Percentiles rank a stretch among this genome's conserved stretches.
phyloP scores from a whole-genome alignment of 1,140 invertebrate species.

The Caenorhabditis briggsae region DNA sequence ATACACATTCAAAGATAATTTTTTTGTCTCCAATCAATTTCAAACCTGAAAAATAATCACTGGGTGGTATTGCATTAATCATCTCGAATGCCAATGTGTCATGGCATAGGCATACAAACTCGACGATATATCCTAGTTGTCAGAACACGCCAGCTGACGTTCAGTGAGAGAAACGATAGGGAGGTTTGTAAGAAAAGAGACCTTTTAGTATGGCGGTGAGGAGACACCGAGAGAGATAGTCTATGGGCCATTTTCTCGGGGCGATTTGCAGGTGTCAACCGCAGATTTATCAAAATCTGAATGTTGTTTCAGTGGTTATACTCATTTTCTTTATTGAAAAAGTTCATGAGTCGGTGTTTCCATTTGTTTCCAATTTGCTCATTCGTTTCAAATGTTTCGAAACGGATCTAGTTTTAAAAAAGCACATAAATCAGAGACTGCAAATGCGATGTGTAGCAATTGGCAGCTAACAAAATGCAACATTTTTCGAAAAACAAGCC shows the following conservation, averaged over 20 bases:
- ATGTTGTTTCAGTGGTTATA: conserved; percentile 22
- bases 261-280: conserved; percentile 52
- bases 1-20: not conserved
- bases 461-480: conserved; percentile 21
- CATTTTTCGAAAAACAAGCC: conserved; percentile 36
- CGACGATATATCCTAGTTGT: conserved; percentile 53
- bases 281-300: conserved; percentile 54
- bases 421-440: conserved; percentile 46
- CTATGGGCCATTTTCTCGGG: conserved; percentile 49
- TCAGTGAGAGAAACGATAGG: not conserved
- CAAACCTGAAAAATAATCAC: conserved; percentile 3
- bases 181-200: conserved; percentile 45
- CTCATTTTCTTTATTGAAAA: too few relatives aligned
- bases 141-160: conserved; percentile 48
- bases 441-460: conserved; percentile 33
- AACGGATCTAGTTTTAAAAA: conserved; percentile 8
- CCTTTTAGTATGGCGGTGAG: conserved; percentile 17
- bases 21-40: not conserved
- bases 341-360: too few relatives aligned
- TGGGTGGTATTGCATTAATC: conserved; percentile 46
- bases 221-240: conserved; percentile 20
- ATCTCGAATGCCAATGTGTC: conserved; percentile 46
- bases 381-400: conserved; percentile 23
- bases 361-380: conserved; percentile 31
- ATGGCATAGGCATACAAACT: conserved; percentile 44